Conservation (phyloP, 2,797 vertebrate genomes). For the Tokudaia muenninki region DNA sequence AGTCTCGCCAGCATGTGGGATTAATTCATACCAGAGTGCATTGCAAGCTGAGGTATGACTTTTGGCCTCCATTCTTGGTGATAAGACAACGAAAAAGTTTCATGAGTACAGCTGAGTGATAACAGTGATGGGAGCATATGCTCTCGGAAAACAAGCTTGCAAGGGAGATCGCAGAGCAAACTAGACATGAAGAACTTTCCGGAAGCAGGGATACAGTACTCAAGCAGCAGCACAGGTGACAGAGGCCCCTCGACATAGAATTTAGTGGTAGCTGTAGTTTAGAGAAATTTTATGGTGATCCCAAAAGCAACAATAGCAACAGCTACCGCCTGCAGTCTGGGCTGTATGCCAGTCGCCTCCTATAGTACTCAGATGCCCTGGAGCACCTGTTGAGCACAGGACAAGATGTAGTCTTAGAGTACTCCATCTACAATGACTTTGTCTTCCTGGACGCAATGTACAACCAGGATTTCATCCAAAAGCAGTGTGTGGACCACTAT, state of each 20-base stretch:
- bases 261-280: slow-evolving; percentile 93
- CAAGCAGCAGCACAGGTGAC: slow-evolving; percentile 88
- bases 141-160: slow-evolving; percentile 94
- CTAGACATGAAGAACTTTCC: slow-evolving; percentile 95
- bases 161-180: slow-evolving; percentile 90
- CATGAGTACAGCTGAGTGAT: slow-evolving; percentile 91
- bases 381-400: slow-evolving; percentile 93
- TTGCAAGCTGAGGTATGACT: slow-evolving; percentile 89
- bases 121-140: slow-evolving; percentile 94
- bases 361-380: slow-evolving; percentile 94
- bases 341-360: slow-evolving; percentile 92
- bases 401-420: no score
- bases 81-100: slow-evolving; percentile 90
- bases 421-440: no score
- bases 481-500: no score
- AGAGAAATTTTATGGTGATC: slow-evolving; percentile 94
- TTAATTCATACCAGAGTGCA: slow-evolving; percentile 87
- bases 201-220: slow-evolving; percentile 91
- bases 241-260: slow-evolving; percentile 85
- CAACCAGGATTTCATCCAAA: no score
- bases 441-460: no score
- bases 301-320: slow-evolving; percentile 92
- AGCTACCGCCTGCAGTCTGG: slow-evolving; percentile 95
- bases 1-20: slow-evolving; percentile 75
- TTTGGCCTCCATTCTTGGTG: slow-evolving; percentile 91